phyloP scores from a whole-genome alignment of 2,797 vertebrate species.

The Clarias platycephalus region DNA sequence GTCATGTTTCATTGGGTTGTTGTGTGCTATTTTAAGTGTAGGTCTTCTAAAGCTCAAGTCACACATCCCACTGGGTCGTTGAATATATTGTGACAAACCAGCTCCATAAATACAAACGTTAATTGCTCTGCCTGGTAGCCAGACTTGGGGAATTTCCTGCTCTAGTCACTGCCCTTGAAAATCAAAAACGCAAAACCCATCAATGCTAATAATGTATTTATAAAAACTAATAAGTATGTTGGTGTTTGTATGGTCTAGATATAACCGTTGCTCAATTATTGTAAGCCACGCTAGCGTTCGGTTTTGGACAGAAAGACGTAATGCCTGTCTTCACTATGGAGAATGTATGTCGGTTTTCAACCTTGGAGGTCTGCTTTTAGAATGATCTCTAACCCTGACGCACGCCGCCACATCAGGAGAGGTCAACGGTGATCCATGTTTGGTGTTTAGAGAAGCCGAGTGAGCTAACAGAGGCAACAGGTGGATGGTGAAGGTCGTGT shows the following conservation, averaged over 20 bases:
- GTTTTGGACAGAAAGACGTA: neutral
- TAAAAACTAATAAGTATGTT: neutral
- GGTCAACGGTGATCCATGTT: slow-evolving; percentile 66
- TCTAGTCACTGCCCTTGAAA: neutral
- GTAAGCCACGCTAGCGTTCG: neutral
- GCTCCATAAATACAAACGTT: slow-evolving; percentile 71
- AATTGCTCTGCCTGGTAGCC: slow-evolving; percentile 69
- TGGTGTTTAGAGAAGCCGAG: slow-evolving; percentile 43
- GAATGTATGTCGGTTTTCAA: slow-evolving; percentile 19
- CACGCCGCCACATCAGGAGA: slow-evolving; percentile 11
- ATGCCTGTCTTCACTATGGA: neutral
- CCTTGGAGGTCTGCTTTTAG: slow-evolving; percentile 36
- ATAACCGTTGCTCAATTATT: neutral
- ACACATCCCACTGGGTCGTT: slow-evolving; percentile 63
- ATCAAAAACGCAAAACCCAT: neutral
- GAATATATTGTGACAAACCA: slow-evolving; percentile 75
- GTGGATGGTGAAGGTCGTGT: slow-evolving; percentile 54
- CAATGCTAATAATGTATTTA: slow-evolving; percentile 1
- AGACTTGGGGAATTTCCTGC: slow-evolving; percentile 22
- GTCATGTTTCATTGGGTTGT: slow-evolving; percentile 50
- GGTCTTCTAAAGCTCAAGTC: slow-evolving; percentile 61
- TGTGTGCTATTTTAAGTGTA: slow-evolving; percentile 68
- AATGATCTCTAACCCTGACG: slow-evolving; percentile 20
- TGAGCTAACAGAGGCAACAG: slow-evolving; percentile 63
- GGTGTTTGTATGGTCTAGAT: neutral